phyloP scores from a whole-genome alignment of 2,113 vertebrate species.

The Gymnorhina tibicen region DNA sequence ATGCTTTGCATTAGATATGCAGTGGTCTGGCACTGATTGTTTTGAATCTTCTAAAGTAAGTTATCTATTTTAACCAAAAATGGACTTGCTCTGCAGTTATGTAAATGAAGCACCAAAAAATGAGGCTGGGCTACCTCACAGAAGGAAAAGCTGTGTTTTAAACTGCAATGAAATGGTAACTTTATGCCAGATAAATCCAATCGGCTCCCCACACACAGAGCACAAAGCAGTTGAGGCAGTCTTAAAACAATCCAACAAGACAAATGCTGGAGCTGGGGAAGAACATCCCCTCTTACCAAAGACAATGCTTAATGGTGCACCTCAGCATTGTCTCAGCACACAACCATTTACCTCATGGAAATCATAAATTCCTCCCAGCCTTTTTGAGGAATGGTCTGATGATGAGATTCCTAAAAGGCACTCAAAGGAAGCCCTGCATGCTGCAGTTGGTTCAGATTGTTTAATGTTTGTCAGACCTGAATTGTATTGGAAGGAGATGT shows the following conservation, averaged over 20 bases:
- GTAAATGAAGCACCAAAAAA: neutral
- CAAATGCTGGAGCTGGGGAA: neutral
- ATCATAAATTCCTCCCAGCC: constrained; percentile 33
- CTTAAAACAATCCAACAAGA: neutral
- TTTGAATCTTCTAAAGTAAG: neutral
- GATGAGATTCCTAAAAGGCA: constrained; percentile 47
- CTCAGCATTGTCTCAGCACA: constrained; percentile 1
- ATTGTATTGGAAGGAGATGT: constrained; percentile 37
- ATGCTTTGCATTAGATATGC: neutral
- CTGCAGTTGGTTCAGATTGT: constrained; percentile 7
- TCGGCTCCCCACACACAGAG: rapidly evolving
- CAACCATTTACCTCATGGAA: constrained; percentile 14
- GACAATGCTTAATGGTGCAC: neutral
- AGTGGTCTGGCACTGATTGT: neutral
- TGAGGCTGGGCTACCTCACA: neutral
- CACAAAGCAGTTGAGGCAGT: neutral
- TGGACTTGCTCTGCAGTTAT: neutral
- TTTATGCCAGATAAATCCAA: neutral
- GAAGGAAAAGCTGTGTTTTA: constrained; percentile 1
- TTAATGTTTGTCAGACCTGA: constrained; percentile 56
- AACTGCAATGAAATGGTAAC: neutral
- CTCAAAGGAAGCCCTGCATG: constrained; percentile 28
- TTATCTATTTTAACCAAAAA: neutral
- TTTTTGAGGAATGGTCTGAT: constrained; percentile 20
- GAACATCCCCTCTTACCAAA: neutral